Evolutionary conservation across 2,888 invertebrate species (phyloP).

Genomic region (Micropterix aruncella): DNA sequence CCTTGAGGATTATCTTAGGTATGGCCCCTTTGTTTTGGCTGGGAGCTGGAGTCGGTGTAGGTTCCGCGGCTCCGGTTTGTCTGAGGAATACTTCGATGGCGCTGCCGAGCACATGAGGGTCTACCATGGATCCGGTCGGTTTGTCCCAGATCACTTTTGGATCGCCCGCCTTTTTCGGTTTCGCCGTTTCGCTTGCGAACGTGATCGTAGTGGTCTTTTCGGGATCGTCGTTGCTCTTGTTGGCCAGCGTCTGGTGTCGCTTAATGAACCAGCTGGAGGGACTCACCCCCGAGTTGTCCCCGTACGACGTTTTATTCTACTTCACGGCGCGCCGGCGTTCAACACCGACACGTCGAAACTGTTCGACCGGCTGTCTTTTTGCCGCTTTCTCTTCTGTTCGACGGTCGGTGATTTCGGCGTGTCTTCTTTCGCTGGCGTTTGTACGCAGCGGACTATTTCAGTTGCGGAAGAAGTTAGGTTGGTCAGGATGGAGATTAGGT

Average conservation of each 20-base stretch:
- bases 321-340: slow-evolving; percentile 30
- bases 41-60: slow-evolving; percentile 19
- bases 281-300: slow-evolving; percentile 28
- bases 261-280: slow-evolving; percentile 65
- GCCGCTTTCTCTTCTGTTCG: slow-evolving; percentile 39
- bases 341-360: slow-evolving; percentile 73
- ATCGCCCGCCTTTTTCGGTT: slow-evolving; percentile 37
- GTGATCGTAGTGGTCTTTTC: slow-evolving; percentile 39
- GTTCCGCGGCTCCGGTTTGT: slow-evolving; percentile 38
- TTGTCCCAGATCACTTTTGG: slow-evolving; percentile 62
- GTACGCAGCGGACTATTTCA: slow-evolving; percentile 60
- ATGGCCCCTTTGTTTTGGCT: slow-evolving; percentile 27
- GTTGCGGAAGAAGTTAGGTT: slow-evolving; percentile 69
- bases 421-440: slow-evolving; percentile 17
- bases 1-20: slow-evolving; percentile 27
- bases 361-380: slow-evolving; percentile 64
- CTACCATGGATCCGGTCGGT: slow-evolving; percentile 62
- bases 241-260: slow-evolving; percentile 62
- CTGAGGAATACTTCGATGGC: slow-evolving; percentile 73
- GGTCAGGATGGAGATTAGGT: slow-evolving; percentile 64
- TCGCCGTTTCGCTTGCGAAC: slow-evolving; percentile 47
- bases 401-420: slow-evolving; percentile 11
- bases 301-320: slow-evolving; percentile 14
- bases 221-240: slow-evolving; percentile 37
- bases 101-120: slow-evolving; percentile 67